Evolutionary conservation across 2,113 vertebrate genomes (phyloP).

Genomic region (Probosciger aterrimus): DNA sequence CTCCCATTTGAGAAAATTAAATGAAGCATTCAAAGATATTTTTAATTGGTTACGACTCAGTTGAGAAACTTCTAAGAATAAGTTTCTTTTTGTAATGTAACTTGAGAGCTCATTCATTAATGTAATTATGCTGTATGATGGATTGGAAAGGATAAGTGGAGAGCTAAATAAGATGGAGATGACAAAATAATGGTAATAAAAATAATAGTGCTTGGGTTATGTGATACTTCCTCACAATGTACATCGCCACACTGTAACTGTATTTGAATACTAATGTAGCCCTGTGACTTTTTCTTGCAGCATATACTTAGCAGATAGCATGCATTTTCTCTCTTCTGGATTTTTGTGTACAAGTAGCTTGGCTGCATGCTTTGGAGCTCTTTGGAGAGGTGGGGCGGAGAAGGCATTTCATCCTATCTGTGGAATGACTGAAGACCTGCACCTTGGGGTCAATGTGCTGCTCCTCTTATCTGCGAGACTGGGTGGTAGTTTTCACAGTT

Average conservation of each 20-base stretch:
- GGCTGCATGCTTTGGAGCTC: not conserved
- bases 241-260: not conserved
- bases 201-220: constrained; percentile 30
- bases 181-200: constrained; percentile 66
- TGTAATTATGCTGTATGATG: constrained; percentile 61
- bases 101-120: constrained; percentile 57
- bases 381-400: not conserved
- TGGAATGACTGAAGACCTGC: not conserved
- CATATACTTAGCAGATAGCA: not conserved
- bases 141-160: constrained; percentile 38
- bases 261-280: not conserved
- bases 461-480: not conserved
- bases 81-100: constrained; percentile 56
- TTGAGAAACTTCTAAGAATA: constrained; percentile 69
- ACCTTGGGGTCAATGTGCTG: not conserved
- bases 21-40: constrained; percentile 15
- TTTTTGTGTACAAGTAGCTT: not conserved
- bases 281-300: not conserved
- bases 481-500: not conserved
- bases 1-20: constrained; percentile 61
- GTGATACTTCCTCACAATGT: constrained; percentile 14
- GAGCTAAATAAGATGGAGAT: constrained; percentile 52
- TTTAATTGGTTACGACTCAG: constrained; percentile 63
- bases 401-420: not conserved
- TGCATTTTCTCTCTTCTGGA: not conserved